Conservation (phyloP, 2,797 vertebrate genomes). For the Rousettus madagascariensis region DNA sequence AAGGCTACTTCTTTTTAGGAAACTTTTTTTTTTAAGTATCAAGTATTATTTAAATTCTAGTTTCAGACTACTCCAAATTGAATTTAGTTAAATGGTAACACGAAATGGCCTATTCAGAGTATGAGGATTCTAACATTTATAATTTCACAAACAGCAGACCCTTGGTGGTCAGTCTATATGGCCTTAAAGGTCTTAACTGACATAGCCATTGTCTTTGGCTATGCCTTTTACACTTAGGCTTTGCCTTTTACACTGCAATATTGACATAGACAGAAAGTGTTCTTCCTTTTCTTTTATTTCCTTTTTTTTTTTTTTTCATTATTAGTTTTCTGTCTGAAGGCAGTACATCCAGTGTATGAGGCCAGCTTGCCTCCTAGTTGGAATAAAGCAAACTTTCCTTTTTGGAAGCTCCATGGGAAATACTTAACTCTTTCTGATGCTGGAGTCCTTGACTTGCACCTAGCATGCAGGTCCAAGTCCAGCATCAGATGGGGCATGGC, state of each 20-base stretch:
- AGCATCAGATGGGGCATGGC: not conserved
- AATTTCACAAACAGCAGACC: not conserved
- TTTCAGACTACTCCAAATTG: not conserved
- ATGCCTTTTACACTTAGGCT: not conserved
- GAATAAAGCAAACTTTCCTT: constrained; percentile 10
- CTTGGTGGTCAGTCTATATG: constrained; percentile 8
- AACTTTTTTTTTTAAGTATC: not conserved
- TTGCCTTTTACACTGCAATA: not conserved
- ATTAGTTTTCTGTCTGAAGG: constrained; percentile 40
- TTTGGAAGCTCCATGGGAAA: not conserved
- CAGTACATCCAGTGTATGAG: not conserved
- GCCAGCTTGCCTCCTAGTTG: not conserved
- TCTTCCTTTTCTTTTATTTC: not conserved
- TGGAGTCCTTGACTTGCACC: not conserved
- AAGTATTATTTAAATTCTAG: constrained; percentile 17
- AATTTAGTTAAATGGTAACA: not conserved
- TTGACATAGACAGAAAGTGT: constrained; percentile 62
- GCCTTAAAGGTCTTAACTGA: not conserved
- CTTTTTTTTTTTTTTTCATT: not conserved
- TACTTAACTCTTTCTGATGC: not conserved
- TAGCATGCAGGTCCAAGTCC: not conserved
- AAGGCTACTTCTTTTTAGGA: constrained; percentile 17
- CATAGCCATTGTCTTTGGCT: not conserved
- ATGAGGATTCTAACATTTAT: not conserved
- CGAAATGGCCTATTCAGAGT: not conserved